These are phyloP conservation scores for Sesia apiformis DNA, from an alignment of 2,888 invertebrate species.

Conservation along the genomic window DNA sequence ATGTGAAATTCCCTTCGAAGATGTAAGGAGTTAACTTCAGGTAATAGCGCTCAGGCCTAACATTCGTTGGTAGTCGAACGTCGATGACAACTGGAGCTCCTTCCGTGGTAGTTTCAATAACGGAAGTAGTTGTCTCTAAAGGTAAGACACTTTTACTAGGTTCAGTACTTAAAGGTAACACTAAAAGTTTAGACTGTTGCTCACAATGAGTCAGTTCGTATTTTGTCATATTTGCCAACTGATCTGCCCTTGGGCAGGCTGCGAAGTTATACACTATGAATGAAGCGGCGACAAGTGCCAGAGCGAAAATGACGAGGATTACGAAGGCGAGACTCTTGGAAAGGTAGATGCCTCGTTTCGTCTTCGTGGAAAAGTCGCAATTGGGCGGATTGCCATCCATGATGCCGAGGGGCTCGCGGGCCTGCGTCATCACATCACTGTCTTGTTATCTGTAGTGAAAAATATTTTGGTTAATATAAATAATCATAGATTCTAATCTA, in stretches of 20 bases:
- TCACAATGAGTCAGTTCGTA: constrained; percentile 51
- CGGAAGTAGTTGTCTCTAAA: constrained; percentile 34
- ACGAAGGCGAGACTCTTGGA: constrained; percentile 78
- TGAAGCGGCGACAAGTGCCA: constrained; percentile 80
- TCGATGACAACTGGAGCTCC: constrained; percentile 42
- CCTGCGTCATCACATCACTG: constrained; percentile 65
- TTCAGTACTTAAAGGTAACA: constrained; percentile 55
- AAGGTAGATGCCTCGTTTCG: constrained; percentile 76
- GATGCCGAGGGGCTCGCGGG: constrained; percentile 66
- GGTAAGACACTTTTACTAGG: constrained; percentile 45
- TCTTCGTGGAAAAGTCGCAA: constrained; percentile 78
- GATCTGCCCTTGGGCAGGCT: constrained; percentile 74
- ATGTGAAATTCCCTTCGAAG: constrained; percentile 84
- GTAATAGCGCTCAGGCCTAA: constrained; percentile 81
- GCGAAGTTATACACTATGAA: constrained; percentile 85
- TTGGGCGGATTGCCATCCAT: constrained; percentile 76
- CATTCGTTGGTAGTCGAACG: constrained; percentile 80
- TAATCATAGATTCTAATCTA: neutral
- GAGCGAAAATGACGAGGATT: constrained; percentile 76
- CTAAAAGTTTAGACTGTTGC: constrained; percentile 45
- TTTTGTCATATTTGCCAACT: constrained; percentile 59
- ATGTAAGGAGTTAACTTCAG: constrained; percentile 83
- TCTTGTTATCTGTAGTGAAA: constrained; percentile 51
- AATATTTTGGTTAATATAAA: constrained; percentile 1
- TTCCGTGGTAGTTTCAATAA: constrained; percentile 19